A percentile compares a stretch with the other conserved stretches of the same genome.
phyloP scores from a whole-genome alignment of 2,113 vertebrate species.

The Scomber scombrus region DNA sequence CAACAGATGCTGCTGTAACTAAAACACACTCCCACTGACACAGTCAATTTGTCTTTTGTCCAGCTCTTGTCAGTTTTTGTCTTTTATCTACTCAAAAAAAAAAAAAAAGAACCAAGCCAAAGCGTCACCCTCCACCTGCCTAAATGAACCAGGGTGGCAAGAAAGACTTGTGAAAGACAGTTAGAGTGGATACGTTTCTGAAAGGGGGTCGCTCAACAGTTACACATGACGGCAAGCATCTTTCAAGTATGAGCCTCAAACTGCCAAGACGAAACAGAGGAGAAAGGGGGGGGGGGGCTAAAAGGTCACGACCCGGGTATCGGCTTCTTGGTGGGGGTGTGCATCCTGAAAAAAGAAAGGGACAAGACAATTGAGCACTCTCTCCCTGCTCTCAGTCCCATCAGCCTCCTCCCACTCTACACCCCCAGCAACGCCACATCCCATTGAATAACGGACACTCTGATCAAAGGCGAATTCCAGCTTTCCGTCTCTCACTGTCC shows the following conservation, averaged over 20 bases:
- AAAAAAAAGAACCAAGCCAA: background rate
- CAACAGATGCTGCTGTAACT: conserved; percentile 69
- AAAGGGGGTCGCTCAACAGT: conserved; percentile 45
- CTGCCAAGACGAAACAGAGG: background rate
- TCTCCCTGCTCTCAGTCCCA: conserved; percentile 36
- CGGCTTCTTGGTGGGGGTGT: conserved; percentile 66
- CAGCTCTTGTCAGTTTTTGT: conserved; percentile 45
- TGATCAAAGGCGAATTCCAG: conserved; percentile 78
- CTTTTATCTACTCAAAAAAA: conserved; percentile 52
- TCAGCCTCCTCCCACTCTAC: conserved; percentile 25
- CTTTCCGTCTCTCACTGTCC: conserved; percentile 47
- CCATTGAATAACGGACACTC: conserved; percentile 73
- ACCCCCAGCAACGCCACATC: conserved; percentile 68
- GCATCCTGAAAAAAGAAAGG: conserved; percentile 70
- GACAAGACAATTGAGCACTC: conserved; percentile 76
- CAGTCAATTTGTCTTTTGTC: conserved; percentile 67
- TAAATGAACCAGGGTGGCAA: conserved; percentile 25
- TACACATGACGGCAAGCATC: conserved; percentile 54
- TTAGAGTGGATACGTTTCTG: conserved; percentile 41
- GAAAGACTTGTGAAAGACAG: conserved; percentile 50
- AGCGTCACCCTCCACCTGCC: conserved; percentile 25
- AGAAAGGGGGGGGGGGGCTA: conserved; percentile 16
- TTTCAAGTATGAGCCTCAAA: conserved; percentile 47
- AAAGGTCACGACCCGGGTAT: conserved; percentile 71
- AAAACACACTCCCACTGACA: conserved; percentile 47